Evolutionary conservation across 2,797 vertebrate genomes (phyloP).

Genomic region (Channallabes apus): DNA sequence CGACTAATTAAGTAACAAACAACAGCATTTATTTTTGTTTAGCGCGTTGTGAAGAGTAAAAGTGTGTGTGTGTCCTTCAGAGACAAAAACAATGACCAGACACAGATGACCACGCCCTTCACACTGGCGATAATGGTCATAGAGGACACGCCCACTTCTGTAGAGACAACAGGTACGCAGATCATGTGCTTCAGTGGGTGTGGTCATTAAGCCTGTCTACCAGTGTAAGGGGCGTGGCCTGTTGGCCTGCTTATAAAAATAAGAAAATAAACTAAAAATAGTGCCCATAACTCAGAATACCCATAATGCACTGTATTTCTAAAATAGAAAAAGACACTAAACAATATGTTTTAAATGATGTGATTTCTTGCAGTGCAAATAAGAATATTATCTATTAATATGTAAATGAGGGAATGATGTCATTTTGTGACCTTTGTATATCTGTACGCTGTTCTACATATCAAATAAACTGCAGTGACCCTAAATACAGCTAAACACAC

Average conservation of each 20-base stretch:
- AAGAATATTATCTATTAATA: background rate
- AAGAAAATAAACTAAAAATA: too few species aligned
- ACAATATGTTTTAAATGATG: background rate
- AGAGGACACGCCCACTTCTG: background rate
- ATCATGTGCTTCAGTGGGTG: background rate
- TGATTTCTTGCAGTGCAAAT: background rate
- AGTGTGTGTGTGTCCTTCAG: background rate
- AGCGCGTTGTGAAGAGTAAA: background rate
- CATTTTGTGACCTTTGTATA: background rate
- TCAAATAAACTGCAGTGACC: background rate
- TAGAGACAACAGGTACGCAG: background rate
- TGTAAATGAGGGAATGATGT: background rate
- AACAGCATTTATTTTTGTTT: background rate
- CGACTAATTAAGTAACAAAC: conserved; percentile 7
- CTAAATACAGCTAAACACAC: background rate
- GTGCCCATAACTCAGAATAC: background rate
- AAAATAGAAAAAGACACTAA: background rate
- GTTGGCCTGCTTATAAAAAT: background rate
- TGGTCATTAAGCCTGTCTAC: background rate
- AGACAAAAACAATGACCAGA: background rate
- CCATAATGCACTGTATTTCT: background rate
- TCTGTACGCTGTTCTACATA: background rate
- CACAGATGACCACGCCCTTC: background rate
- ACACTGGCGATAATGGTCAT: background rate
- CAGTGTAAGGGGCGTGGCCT: background rate